Base-by-base conservation (phyloP, 2,797 vertebrate genomes). In the Alexandromys oeconomus region DNA sequence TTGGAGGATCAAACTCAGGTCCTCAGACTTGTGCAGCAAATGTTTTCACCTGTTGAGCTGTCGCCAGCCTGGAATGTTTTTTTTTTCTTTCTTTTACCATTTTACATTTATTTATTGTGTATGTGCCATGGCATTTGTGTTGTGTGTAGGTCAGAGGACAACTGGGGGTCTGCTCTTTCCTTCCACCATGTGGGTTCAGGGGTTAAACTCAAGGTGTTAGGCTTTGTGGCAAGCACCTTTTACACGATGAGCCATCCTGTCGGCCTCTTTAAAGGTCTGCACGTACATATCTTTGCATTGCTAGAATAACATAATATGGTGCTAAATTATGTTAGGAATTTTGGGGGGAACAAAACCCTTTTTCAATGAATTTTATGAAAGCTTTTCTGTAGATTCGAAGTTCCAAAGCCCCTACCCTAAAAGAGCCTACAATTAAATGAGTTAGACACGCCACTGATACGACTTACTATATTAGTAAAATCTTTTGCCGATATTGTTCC, bases 401-500 rank as follows among this genome's bases (percentile, higher is more conserved):
- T 92, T 96, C 77, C 34, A 46, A 96, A 1, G 6, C 54, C 43
- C 37, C 63, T 73, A 51, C 25, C n/a, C 14, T 93, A 34, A 94
- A 95, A 95, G 34, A 92, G 23, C n/a, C 79, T 89, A 77, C 89
- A 95, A 74, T 95, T 82, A 91, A 91, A n/a, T 65, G 48, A 5
- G 23, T 80, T 69, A 91, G 69, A 40, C 7, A 43, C 81, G 78
- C 46, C 84, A 37, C 19, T 69, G 11, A 74, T 92, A 87, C 21
- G 87, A 67, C 1, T 79, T 91, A 92, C 2, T 76, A 19, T 43
- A 51, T 81, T 89, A 74, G 19, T 61, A 43, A 37, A 48, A 17
- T 48, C 7, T 29, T 29, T 48, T 65, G 31, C 31, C 25, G 21
- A 37, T 48, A 51, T 3, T 37, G 46, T 51, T 71, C 27, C 2